These are phyloP conservation scores for Hirudo medicinalis DNA, from an alignment of 1,140 invertebrate genomes.

Conservation along the genomic window DNA sequence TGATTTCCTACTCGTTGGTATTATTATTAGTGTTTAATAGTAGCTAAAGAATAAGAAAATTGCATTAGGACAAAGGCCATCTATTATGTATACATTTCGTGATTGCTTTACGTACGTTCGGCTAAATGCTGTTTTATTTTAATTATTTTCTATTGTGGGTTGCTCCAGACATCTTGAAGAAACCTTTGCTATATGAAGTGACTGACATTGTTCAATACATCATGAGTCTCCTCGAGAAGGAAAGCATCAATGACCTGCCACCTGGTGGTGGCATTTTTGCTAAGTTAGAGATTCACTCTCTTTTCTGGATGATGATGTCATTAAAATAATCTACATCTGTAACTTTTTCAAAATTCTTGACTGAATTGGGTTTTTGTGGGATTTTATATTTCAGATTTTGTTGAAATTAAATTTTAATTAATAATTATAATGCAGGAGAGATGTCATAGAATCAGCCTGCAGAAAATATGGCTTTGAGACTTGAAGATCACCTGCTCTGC, in stretches of 20 bases:
- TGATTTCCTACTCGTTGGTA: too few relatives aligned
- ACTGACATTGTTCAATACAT: constrained; percentile 47
- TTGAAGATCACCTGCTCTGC: too few relatives aligned
- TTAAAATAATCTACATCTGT: neutral
- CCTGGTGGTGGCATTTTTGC: constrained; percentile 63
- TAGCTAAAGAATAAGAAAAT: too few relatives aligned
- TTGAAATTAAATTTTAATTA: neutral
- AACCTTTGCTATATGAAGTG: neutral
- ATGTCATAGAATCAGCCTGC: constrained; percentile 1
- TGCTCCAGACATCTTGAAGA: neutral
- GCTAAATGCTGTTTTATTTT: too few relatives aligned
- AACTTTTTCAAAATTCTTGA: neutral
- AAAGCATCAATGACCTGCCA: constrained; percentile 59
- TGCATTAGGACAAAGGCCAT: too few relatives aligned
- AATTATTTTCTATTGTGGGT: too few relatives aligned
- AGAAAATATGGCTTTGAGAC: neutral
- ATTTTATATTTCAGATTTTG: neutral
- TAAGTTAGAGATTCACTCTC: constrained; percentile 46
- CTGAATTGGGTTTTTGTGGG: neutral
- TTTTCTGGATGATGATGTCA: neutral
- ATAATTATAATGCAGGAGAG: neutral
- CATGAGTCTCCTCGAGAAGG: constrained; percentile 52
- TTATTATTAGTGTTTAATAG: too few relatives aligned
- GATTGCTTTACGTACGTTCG: too few relatives aligned
- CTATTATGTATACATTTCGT: too few relatives aligned